Percentiles rank a stretch among this genome's conserved stretches.
Conservation (phyloP, 2,797 vertebrate genomes). For the Tenualosa thibaudeaui region DNA sequence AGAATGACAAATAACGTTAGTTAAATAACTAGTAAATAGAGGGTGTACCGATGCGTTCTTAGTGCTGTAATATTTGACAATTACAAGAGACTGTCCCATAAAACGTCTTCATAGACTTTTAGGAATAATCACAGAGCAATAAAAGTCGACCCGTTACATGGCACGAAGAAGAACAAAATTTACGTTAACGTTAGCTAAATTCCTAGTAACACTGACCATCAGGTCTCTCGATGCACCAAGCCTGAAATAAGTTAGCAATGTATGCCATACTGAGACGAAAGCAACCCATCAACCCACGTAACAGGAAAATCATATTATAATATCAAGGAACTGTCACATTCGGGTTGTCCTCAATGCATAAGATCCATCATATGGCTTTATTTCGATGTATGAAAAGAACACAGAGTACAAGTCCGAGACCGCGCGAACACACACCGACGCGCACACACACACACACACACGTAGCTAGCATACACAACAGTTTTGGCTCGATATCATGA, state of each 20-base stretch:
- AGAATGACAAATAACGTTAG: constrained; percentile 31
- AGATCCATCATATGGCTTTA: constrained; percentile 19
- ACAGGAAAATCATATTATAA: not conserved
- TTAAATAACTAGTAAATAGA: constrained; percentile 23
- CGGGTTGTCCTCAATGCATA: not conserved
- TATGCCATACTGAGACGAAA: not conserved
- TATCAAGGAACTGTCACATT: not conserved
- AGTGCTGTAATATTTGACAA: not conserved
- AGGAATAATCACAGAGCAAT: not conserved
- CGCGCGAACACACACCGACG: constrained; percentile 11
- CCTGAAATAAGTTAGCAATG: constrained; percentile 24
- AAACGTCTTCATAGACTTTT: not conserved
- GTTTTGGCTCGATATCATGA: not conserved
- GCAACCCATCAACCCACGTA: not conserved
- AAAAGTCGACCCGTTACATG: constrained; percentile 8
- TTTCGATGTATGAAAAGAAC: constrained; percentile 35
- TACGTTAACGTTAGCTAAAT: constrained; percentile 22
- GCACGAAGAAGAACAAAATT: constrained; percentile 16
- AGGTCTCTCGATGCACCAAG: constrained; percentile 24
- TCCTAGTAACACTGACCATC: constrained; percentile 12
- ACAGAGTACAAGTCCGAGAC: constrained; percentile 28
- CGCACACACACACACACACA: not conserved
- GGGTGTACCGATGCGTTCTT: constrained; percentile 13
- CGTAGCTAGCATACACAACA: constrained; percentile 8
- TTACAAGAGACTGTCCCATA: not conserved